A percentile compares a stretch with the other conserved stretches of the same genome.
Evolutionary conservation across 2,797 vertebrate species (phyloP).

Genomic region (Lutjanus campechanus): DNA sequence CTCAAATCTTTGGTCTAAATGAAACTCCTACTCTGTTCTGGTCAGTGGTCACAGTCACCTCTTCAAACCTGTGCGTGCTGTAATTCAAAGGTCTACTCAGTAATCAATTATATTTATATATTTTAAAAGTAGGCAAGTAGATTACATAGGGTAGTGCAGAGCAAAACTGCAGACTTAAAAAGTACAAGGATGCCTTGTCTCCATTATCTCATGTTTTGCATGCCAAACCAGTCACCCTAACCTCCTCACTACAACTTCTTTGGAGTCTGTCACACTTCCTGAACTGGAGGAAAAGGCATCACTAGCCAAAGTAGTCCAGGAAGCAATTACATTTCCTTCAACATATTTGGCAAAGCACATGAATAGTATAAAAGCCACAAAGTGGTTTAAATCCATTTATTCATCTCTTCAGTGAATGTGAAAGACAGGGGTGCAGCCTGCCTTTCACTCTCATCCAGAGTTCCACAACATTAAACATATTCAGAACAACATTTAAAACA

Average conservation of each 20-base stretch:
- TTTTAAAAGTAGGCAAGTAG: too few species aligned
- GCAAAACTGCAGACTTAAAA: too few species aligned
- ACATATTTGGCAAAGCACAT: slow-evolving; percentile 1
- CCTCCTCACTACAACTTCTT: background rate
- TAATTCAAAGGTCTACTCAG: too few species aligned
- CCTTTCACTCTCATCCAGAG: background rate
- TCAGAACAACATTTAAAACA: slow-evolving; percentile 9
- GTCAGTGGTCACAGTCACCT: too few species aligned
- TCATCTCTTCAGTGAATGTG: background rate
- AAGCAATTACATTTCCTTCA: background rate
- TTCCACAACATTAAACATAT: slow-evolving; percentile 12
- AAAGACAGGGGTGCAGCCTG: background rate
- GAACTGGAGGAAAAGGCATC: background rate
- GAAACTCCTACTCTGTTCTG: too few species aligned
- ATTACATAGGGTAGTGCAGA: too few species aligned
- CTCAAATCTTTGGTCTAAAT: too few species aligned
- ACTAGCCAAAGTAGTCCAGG: background rate
- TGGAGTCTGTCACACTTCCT: background rate
- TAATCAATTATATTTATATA: too few species aligned
- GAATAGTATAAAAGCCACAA: background rate
- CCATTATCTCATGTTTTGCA: background rate
- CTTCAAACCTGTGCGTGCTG: too few species aligned
- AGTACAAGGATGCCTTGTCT: background rate
- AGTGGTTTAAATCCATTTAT: background rate
- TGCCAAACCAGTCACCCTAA: background rate